Conservation (phyloP, 2,888 invertebrate species). For the Agrypnus murinus region DNA sequence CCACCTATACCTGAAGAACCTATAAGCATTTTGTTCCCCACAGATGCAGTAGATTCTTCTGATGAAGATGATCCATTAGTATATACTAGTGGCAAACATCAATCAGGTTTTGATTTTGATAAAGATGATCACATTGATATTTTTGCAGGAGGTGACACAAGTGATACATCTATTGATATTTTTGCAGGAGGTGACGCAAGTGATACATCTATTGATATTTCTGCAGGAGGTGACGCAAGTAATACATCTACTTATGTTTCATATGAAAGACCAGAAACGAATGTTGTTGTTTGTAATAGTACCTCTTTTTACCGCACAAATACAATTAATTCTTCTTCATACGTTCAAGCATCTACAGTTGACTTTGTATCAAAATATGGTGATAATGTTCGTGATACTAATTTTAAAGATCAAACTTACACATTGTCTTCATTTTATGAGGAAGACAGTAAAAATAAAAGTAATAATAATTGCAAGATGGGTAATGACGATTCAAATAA, state of each 20-base stretch:
- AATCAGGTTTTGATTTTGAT: not conserved
- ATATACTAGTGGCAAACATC: not conserved
- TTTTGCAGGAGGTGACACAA: slow-evolving; percentile 52
- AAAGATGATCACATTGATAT: slow-evolving; percentile 32
- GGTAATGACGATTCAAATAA: slow-evolving; percentile 5
- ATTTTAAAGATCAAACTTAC: not conserved
- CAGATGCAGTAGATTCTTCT: slow-evolving; percentile 5
- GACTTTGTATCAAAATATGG: slow-evolving; percentile 50
- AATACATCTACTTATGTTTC: slow-evolving; percentile 50
- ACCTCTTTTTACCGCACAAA: slow-evolving; percentile 63
- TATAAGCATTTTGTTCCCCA: slow-evolving; percentile 57
- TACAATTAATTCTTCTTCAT: slow-evolving; percentile 57
- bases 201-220: slow-evolving; percentile 44
- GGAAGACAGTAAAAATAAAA: slow-evolving; percentile 28
- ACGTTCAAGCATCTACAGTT: slow-evolving; percentile 60
- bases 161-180: slow-evolving; percentile 41
- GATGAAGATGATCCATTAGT: slow-evolving; percentile 39
- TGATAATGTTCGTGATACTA: not conserved
- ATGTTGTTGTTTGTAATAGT: slow-evolving; percentile 60
- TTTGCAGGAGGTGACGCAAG: slow-evolving; percentile 52
- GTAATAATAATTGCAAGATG: slow-evolving; percentile 11
- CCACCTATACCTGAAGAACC: slow-evolving; percentile 67
- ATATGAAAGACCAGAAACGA: slow-evolving; percentile 60
- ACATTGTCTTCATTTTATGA: not conserved
- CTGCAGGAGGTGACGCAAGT: slow-evolving; percentile 51